These are phyloP conservation scores for Chrysemys picta DNA, from an alignment of 2,113 vertebrate species.

Conservation along the genomic window DNA sequence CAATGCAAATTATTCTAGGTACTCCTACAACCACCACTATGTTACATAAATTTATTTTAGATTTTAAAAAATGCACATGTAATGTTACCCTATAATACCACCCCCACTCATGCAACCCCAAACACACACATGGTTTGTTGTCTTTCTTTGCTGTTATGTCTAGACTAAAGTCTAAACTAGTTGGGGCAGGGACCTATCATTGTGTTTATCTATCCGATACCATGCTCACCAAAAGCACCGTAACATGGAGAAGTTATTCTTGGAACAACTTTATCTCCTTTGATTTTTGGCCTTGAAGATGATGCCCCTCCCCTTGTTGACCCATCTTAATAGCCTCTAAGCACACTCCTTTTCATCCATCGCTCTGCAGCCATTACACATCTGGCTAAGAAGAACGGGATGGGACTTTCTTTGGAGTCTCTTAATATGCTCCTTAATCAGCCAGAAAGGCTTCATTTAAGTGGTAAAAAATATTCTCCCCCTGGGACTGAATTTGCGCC, in stretches of 20 bases:
- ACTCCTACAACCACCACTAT: background rate
- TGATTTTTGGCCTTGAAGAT: background rate
- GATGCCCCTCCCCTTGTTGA: background rate
- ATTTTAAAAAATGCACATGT: background rate
- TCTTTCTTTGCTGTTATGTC: background rate
- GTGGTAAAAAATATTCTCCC: background rate
- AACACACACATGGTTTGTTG: background rate
- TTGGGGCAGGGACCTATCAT: background rate
- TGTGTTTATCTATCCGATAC: background rate
- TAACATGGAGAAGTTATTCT: background rate
- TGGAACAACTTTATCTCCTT: accelerated
- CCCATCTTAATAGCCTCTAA: background rate
- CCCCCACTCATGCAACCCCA: background rate
- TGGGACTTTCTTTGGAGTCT: background rate
- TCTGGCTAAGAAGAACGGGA: accelerated
- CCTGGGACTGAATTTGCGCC: background rate
- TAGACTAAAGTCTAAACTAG: background rate
- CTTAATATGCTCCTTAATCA: background rate
- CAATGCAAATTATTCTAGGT: background rate
- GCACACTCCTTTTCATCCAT: background rate
- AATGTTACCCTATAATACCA: background rate
- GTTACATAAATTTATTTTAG: background rate
- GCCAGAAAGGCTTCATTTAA: background rate
- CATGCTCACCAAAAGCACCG: background rate
- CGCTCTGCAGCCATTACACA: accelerated